Base-by-base conservation (phyloP, 1,140 invertebrate genomes). In the Penaeus vannamei region DNA sequence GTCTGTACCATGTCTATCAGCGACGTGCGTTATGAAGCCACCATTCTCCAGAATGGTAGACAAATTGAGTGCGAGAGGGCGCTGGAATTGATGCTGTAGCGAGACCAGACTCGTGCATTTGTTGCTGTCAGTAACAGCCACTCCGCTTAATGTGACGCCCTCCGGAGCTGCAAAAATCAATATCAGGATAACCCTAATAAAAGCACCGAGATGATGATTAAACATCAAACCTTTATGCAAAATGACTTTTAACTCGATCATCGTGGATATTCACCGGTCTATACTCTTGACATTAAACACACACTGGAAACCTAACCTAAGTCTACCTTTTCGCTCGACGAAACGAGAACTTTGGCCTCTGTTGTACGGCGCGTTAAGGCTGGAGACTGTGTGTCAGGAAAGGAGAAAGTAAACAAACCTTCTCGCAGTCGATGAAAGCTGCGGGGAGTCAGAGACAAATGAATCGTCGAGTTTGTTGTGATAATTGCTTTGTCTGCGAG, bases 401-500 rank as follows among this genome's bases (percentile, higher is more conserved):
- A 53, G 53, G 53, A 53, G 53, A 53, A 53, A 32, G 69, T 79
- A 84, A 84, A 79, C 82, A 79, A 84, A 46, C 87, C 83, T 84
- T 84, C 87, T 89, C 87, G 32, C 82, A 84, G 82, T 84, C 87
- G 87, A 89, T 89, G 87, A 89, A 89, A 89, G 87, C 87, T 89
- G 87, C 83, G 69, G 87, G 82, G 82, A 89, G 87, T 89, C 87
- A 88, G 87, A 89, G 87, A 89, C 87, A 89, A 89, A 89, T 89
- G 87, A 89, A 89, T 89, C 87, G 87, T 60, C 87, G 87, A 84
- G 87, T 89, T 89, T 84, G 87, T 84, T 89, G 87, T 89, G 87
- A 89, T 89, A 89, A 89, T 89, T 89, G 87, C 87, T 89, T 89
- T 89, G 87, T 89, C 87, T 89, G 87, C 87, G 87, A 89, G 87